Conservation (phyloP, 2,113 vertebrate genomes). For the Burhinus oedicnemus region DNA sequence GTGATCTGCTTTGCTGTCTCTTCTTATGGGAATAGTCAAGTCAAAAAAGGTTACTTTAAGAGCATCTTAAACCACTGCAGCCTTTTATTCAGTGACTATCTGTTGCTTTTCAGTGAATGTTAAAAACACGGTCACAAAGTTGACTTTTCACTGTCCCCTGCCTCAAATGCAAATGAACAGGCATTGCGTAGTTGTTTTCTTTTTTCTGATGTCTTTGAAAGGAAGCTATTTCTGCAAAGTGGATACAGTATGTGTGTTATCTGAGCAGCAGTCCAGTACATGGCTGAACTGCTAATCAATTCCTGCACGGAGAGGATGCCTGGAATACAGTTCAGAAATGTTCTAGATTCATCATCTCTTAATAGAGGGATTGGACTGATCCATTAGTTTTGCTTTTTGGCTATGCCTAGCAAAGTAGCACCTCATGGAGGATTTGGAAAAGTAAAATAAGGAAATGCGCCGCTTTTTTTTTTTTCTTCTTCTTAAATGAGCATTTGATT, state of each 20-base stretch:
- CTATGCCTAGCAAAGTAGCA: neutral
- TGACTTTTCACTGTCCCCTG: neutral
- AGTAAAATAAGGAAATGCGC: neutral
- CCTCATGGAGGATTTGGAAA: neutral
- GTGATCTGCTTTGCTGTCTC: neutral
- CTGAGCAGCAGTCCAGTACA: neutral
- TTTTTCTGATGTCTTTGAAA: neutral
- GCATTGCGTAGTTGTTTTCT: neutral
- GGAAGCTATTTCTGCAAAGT: neutral
- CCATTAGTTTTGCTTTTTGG: neutral
- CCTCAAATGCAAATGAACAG: neutral
- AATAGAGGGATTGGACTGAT: neutral
- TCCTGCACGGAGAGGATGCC: neutral
- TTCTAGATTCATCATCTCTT: neutral
- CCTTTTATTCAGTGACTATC: neutral
- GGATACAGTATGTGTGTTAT: neutral
- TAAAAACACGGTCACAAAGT: neutral
- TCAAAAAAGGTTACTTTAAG: neutral
- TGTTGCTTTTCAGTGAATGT: neutral
- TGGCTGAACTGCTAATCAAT: neutral
- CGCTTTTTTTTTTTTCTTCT: neutral
- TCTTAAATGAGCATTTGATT: conserved; percentile 19
- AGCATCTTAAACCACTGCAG: neutral
- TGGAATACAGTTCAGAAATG: neutral
- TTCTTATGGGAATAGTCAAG: neutral